Evolutionary conservation across 2,797 vertebrate genomes (phyloP), one percentile per base, ranked within the genome.

Genomic region (Distichodus sexfasciatus): DNA sequence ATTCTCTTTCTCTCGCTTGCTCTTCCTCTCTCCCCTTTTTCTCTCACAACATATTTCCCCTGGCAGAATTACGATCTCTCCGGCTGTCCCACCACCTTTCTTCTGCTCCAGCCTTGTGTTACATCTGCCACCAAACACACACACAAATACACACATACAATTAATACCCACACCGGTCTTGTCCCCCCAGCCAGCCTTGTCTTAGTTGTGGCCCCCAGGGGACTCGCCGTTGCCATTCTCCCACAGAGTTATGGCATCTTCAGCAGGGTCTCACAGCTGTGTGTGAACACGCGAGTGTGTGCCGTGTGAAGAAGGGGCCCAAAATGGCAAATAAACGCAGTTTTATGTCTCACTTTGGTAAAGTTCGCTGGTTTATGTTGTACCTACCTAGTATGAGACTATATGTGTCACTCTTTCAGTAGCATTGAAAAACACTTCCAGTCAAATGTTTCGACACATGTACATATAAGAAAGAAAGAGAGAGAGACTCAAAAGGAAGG

Each of bases 151-250:
- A 41, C 51, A 48, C 60, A 44, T 12, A 53, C 3, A 44, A 35
- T 21, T 43, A 66, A 72, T 44, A 23, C 62, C 47, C 70, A 70
- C 66, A 33, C 65, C 47, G 46, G 35, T 48, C 53, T 44, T 67
- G 67, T 70, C n/a, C n/a, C n/a, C n/a, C n/a, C n/a, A 60, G 76
- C 38, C 55, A 47, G 8, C 14, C 5, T 41, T 44, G 57, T 83
- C 80, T 79, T 84, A 23, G 80, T 82, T 84, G 78, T 82, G 78
- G 79, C 84, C 84, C 89, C 78, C 85, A 0, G 71, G 84, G 78
- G 86, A 80, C 72, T 64, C 62, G 47, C 24, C 38, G 55, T 57
- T 19, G 69, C 72, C 69, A 65, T 78, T 80, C 69, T 67, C 19
- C 44, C 24, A 64, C 61, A 77, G 79, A 85, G 81, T 84, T 76